Percentiles rank a stretch among this genome's conserved stretches.
These are phyloP conservation scores for Aviceda subcristata DNA, from an alignment of 2,113 vertebrate species.

Conservation along the genomic window DNA sequence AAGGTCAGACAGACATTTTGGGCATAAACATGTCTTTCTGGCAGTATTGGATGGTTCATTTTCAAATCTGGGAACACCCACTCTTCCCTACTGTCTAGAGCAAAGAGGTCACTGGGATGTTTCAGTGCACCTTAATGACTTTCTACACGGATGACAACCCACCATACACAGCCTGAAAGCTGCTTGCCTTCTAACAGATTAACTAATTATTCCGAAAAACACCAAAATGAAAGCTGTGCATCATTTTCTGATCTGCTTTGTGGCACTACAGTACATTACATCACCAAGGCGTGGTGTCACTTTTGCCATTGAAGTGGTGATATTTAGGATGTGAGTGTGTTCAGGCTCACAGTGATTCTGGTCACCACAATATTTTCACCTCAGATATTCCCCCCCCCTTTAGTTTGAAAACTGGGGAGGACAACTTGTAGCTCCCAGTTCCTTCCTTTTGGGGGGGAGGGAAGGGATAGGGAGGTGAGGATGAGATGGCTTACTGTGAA, in stretches of 20 bases:
- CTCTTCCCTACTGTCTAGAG: constrained; percentile 33
- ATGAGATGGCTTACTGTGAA: neutral
- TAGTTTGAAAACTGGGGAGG: neutral
- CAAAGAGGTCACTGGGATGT: constrained; percentile 1
- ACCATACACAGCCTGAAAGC: neutral
- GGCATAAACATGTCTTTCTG: neutral
- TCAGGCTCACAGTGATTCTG: neutral
- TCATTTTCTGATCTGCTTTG: neutral
- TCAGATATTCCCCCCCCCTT: neutral
- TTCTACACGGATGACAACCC: neutral
- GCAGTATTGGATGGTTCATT: neutral
- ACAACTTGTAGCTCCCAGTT: neutral
- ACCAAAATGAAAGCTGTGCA: neutral
- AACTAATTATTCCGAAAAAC: neutral
- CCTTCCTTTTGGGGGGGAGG: neutral
- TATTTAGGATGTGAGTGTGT: neutral
- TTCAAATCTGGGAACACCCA: neutral
- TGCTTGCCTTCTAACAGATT: neutral
- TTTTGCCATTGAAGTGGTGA: neutral
- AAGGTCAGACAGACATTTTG: constrained; percentile 8
- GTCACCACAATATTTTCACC: neutral
- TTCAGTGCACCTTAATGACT: neutral
- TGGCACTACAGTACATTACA: neutral
- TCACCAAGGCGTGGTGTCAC: neutral
- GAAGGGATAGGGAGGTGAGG: neutral